Evolutionary conservation across 2,797 vertebrate species (phyloP).

Genomic region (Naso thynnoides): DNA sequence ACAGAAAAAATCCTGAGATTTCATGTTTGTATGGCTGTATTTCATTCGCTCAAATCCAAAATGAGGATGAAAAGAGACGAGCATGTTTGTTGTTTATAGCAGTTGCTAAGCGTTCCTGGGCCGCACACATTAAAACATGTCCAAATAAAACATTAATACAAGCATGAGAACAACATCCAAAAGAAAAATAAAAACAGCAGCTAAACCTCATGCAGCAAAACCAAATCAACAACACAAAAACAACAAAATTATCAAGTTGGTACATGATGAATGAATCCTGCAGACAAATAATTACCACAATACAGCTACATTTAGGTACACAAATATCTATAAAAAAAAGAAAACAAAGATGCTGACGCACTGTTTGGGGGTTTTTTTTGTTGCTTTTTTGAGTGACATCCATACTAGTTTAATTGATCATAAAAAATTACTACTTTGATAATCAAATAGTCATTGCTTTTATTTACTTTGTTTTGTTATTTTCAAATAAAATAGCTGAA

Average conservation of each 20-base stretch:
- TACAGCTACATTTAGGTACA: neutral
- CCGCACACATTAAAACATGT: neutral
- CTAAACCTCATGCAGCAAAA: neutral
- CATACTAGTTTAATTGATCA: too few species aligned
- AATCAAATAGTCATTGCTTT: neutral
- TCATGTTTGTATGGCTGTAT: neutral
- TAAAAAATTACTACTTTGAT: neutral
- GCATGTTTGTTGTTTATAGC: neutral
- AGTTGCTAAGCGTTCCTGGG: neutral
- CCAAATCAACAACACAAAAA: neutral
- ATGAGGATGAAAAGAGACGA: neutral
- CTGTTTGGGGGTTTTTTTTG: too few species aligned
- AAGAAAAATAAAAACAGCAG: neutral
- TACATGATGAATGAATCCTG: neutral
- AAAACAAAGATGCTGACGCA: too few species aligned
- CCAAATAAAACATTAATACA: neutral
- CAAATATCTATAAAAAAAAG: neutral
- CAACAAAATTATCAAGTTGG: neutral
- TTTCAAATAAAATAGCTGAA: too few species aligned
- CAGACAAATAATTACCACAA: neutral
- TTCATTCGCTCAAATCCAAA: neutral
- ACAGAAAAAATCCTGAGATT: neutral
- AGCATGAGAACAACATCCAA: neutral
- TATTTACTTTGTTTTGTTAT: neutral
- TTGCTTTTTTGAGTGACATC: too few species aligned